Base-by-base conservation (phyloP, 2,888 invertebrate species). In the Apamea crenata region DNA sequence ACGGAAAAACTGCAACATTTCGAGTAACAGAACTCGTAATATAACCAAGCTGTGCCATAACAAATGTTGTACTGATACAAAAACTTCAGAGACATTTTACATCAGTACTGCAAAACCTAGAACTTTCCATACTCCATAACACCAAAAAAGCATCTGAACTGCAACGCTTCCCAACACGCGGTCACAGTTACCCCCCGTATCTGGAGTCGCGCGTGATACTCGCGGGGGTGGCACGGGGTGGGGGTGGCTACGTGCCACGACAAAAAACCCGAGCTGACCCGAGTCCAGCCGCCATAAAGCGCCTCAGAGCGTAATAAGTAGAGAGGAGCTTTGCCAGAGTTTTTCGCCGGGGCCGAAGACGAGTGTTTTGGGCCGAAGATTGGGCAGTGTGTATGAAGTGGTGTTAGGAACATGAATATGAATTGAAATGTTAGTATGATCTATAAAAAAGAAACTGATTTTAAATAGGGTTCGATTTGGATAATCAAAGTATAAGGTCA, bases 241-340 rank as follows among this genome's bases (percentile, higher is more conserved):
- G 82, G 88, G 90, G 90, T 87, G 87, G 89, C 93, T 93, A 94
- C 95, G 95, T 94, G 96, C 95, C 92, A 93, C 94, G 96, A 95
- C 95, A 95, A 95, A 95, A 95, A 94, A 95, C 93, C 94, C 92
- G 92, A 92, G 93, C 94, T 95, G 95, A 95, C 95, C 95, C 94
- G 91, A 91, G 94, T 93, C 94, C 95, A 92, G 94, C 92, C 92
- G 92, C 93, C 94, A 93, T 95, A 95, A 95, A 96, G 94, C 94
- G 94, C 92, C 93, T 90, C 94, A 93, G 92, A 93, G 92, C 94
- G 94, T 93, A 94, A 93, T 94, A 93, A 93, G 93, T 89, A 89
- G 89, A 89, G 89, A 59, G 63, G 86, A 44, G 81, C 82, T 68
- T 40, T 59, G n/a, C 32, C 25, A 53, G 36, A 32, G 69, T 32